Percentiles rank a stretch among this genome's conserved stretches.
Evolutionary conservation across 1,140 invertebrate genomes (phyloP).

Genomic region (Solenopsis fugax): DNA sequence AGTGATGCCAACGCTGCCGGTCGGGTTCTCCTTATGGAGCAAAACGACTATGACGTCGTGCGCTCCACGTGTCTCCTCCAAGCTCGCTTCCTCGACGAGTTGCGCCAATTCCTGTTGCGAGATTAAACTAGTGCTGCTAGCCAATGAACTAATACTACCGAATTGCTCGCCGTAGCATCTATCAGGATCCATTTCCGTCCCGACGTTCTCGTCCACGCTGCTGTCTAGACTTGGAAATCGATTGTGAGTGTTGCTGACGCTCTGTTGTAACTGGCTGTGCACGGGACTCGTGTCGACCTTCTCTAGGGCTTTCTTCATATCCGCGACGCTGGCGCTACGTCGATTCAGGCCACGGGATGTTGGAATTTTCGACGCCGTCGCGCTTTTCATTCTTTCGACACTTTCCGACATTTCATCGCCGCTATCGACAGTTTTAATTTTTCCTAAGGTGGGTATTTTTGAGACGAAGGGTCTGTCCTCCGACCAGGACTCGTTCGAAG

Average conservation of each 20-base stretch:
- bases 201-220: slow-evolving; percentile 78
- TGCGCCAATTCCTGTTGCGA: slow-evolving; percentile 90
- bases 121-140: slow-evolving; percentile 89
- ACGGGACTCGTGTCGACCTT: slow-evolving; percentile 82
- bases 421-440: slow-evolving; percentile 44
- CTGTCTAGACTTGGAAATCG: slow-evolving; percentile 82
- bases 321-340: slow-evolving; percentile 87
- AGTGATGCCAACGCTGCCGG: slow-evolving; percentile 94
- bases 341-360: slow-evolving; percentile 76
- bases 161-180: slow-evolving; percentile 86
- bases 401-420: slow-evolving; percentile 35
- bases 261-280: slow-evolving; percentile 59
- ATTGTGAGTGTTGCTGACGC: slow-evolving; percentile 64
- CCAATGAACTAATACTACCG: slow-evolving; percentile 89
- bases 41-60: slow-evolving; percentile 89
- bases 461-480: slow-evolving; percentile 77
- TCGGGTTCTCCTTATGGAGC: slow-evolving; percentile 89
- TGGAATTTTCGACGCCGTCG: slow-evolving; percentile 79
- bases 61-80: slow-evolving; percentile 86
- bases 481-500: slow-evolving; percentile 68
- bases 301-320: slow-evolving; percentile 89
- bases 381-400: slow-evolving; percentile 60
- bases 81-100: slow-evolving; percentile 89
- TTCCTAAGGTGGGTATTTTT: slow-evolving; percentile 77
- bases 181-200: slow-evolving; percentile 72